Conservation (phyloP, 2,113 vertebrate genomes). For the Odocoileus virginianus region DNA sequence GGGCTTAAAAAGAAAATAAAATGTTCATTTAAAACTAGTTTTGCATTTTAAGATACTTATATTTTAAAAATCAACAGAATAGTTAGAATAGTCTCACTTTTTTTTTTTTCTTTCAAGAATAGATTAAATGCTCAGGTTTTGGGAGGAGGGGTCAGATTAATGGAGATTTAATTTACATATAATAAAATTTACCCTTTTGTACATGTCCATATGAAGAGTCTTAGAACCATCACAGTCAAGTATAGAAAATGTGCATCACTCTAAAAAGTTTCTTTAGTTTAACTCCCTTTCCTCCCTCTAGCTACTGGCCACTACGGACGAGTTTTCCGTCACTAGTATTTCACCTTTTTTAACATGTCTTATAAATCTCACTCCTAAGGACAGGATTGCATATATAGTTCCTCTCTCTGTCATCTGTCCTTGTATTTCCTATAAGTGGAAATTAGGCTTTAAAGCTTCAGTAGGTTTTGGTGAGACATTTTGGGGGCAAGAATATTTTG, state of each 20-base stretch:
- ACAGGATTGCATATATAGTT: background rate
- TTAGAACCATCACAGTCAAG: background rate
- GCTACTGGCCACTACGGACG: background rate
- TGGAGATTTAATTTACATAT: background rate
- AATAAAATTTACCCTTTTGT: background rate
- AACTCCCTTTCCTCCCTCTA: background rate
- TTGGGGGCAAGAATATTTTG: background rate
- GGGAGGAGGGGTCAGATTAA: background rate
- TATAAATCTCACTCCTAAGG: background rate
- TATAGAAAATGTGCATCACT: background rate
- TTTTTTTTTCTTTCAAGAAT: background rate
- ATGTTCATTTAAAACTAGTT: constrained; percentile 42
- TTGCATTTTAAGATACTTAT: background rate
- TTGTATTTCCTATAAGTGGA: background rate
- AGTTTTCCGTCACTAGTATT: background rate
- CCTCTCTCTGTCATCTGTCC: background rate
- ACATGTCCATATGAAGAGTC: background rate
- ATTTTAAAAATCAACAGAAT: constrained; percentile 22
- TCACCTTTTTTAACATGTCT: background rate
- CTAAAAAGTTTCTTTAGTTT: background rate
- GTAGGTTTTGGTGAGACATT: background rate
- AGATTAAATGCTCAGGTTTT: background rate
- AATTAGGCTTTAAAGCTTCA: background rate
- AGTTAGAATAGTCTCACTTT: background rate
- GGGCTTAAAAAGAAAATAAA: constrained; percentile 29